A percentile compares a stretch with the other conserved stretches of the same genome.
phyloP scores from a whole-genome alignment of 2,888 invertebrate genomes.

The Ichneumon xanthorius region DNA sequence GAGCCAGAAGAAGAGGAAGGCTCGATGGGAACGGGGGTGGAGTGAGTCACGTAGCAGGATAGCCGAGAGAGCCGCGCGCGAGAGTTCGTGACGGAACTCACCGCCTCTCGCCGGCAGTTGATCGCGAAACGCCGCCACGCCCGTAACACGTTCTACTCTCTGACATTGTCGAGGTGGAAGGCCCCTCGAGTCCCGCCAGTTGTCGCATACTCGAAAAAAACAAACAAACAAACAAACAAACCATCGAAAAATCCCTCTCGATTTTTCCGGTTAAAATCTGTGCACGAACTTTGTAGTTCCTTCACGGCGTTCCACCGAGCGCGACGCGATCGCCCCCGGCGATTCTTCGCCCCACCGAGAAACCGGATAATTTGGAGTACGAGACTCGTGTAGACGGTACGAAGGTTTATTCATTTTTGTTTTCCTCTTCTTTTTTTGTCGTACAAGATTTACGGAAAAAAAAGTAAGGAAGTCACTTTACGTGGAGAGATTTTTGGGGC shows the following conservation, averaged over 20 bases:
- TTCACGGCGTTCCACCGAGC: background rate
- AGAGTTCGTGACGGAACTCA: constrained; percentile 77
- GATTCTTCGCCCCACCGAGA: background rate
- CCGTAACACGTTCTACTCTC: constrained; percentile 75
- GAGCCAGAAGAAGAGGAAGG: constrained; percentile 42
- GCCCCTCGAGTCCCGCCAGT: background rate
- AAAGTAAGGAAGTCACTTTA: too few species aligned
- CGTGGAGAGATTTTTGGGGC: too few species aligned
- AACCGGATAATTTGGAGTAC: constrained; percentile 4
- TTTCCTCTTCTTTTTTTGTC: background rate
- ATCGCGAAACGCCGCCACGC: constrained; percentile 84
- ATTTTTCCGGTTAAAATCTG: background rate
- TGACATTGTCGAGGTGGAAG: constrained; percentile 27
- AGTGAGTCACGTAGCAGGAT: constrained; percentile 78
- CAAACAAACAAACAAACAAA: background rate
- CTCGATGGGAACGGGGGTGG: constrained; percentile 76
- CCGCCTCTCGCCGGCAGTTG: constrained; percentile 79
- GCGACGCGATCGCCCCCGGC: background rate
- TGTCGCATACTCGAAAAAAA: background rate
- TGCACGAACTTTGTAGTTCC: background rate
- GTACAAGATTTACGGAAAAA: background rate
- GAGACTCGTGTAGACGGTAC: constrained; percentile 33
- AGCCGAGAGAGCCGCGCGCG: constrained; percentile 77
- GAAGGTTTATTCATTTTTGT: background rate
- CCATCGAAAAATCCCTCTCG: background rate